These are phyloP conservation scores for Uloborus diversus DNA, from an alignment of 1,140 invertebrate genomes.

Conservation along the genomic window DNA sequence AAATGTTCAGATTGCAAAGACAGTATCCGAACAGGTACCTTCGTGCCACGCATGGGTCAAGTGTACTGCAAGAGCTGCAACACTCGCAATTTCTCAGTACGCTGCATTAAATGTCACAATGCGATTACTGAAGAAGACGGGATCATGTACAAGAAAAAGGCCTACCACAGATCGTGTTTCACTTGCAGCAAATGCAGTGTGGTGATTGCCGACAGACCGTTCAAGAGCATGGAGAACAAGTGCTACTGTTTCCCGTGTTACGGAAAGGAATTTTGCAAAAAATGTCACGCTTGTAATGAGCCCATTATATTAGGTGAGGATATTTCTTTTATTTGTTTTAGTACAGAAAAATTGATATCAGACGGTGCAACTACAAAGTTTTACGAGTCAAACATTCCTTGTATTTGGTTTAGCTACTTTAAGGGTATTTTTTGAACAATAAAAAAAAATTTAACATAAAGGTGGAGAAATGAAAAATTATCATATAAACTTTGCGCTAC, in stretches of 20 bases:
- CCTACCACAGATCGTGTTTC: constrained; percentile 15
- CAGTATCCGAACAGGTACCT: background rate
- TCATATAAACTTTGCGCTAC: no score
- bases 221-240: background rate
- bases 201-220: background rate
- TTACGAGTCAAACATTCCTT: no score
- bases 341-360: background rate
- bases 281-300: constrained; percentile 15
- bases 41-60: background rate
- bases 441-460: no score
- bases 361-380: no score
- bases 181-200: background rate
- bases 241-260: constrained; percentile 19
- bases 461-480: no score
- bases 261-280: constrained; percentile 5
- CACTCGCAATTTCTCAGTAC: background rate
- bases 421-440: no score
- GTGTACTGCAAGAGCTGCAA: constrained; percentile 9
- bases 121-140: constrained; percentile 19
- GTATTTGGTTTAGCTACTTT: no score
- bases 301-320: constrained; percentile 18
- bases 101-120: background rate
- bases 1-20: constrained; percentile 1
- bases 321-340: background rate
- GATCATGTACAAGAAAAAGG: constrained; percentile 18